phyloP scores from a whole-genome alignment of 30 jellyfish, hydroid and myxozoan genomes.

The Calvadosia cruxmelitensis region DNA sequence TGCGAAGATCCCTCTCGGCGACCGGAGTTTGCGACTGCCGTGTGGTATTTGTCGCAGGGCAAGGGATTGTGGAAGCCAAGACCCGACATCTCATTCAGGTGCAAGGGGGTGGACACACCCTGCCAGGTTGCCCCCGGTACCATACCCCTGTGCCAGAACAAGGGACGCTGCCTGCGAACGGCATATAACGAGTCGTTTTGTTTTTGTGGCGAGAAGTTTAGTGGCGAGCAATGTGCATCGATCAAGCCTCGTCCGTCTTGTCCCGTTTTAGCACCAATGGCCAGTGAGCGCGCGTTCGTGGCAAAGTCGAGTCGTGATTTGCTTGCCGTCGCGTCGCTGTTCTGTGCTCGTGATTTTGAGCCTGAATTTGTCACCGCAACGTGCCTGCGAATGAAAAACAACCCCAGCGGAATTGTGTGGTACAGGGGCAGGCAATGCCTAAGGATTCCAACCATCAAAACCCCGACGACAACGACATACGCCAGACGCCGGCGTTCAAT shows the following conservation, averaged over 20 bases:
- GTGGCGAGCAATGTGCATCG: background rate
- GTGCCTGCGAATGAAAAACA: constrained; percentile 1
- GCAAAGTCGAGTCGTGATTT: background rate
- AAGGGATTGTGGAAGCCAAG: background rate
- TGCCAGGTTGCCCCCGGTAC: constrained; percentile 8
- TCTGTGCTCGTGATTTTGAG: constrained; percentile 14
- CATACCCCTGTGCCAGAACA: constrained; percentile 15
- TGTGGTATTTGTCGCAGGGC: constrained; percentile 14
- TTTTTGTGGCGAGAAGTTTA: background rate
- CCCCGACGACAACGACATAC: background rate
- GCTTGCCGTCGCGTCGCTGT: constrained; percentile 12
- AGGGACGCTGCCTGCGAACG: constrained; percentile 7
- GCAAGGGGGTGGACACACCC: constrained; percentile 14
- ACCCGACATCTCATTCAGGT: constrained; percentile 3
- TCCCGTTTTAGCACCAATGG: background rate
- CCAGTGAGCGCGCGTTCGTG: background rate
- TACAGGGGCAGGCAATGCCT: background rate
- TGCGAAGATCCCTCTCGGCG: constrained; percentile 12
- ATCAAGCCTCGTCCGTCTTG: background rate
- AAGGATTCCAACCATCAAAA: background rate
- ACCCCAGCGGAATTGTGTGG: background rate
- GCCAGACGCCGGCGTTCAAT: background rate
- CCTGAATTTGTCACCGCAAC: constrained; percentile 20
- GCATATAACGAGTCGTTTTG: constrained; percentile 10
- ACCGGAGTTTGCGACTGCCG: constrained; percentile 29